Evolutionary conservation across 2,888 invertebrate genomes (phyloP).

Genomic region (Microdon myrmicae): DNA sequence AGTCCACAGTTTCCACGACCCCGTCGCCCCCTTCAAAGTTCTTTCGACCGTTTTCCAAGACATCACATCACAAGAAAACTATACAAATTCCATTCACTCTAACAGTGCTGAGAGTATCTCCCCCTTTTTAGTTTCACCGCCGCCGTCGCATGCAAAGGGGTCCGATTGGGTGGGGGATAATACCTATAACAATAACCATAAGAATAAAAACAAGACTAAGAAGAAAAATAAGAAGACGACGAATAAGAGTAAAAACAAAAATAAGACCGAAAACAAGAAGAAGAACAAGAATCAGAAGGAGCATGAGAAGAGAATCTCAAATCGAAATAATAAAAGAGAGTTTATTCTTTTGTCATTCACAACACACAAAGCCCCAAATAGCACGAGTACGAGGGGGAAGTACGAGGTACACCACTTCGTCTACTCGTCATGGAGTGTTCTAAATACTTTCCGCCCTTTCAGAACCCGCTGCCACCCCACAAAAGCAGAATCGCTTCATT

Average conservation of each 20-base stretch:
- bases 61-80: too few species aligned
- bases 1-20: too few species aligned
- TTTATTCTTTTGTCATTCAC: slow-evolving; percentile 50
- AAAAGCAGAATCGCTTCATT: slow-evolving; percentile 19
- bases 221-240: slow-evolving; percentile 20
- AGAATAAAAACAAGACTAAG: slow-evolving; percentile 22
- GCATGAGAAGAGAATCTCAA: slow-evolving; percentile 9
- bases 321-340: slow-evolving; percentile 31
- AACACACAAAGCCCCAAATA: slow-evolving; percentile 9
- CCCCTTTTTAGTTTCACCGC: slow-evolving; percentile 6
- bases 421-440: slow-evolving; percentile 27
- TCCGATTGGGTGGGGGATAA: slow-evolving; percentile 11
- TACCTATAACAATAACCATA: slow-evolving; percentile 32
- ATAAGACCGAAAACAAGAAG: too few species aligned
- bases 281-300: slow-evolving; percentile 25
- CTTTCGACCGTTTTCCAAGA: too few species aligned
- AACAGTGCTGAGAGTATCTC: slow-evolving; percentile 24
- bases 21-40: too few species aligned
- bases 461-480: background rate
- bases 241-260: too few species aligned
- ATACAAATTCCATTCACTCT: too few species aligned
- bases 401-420: slow-evolving; percentile 23
- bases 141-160: background rate
- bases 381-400: slow-evolving; percentile 12
- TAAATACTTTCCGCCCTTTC: slow-evolving; percentile 41